Base-by-base conservation (phyloP, 2,113 vertebrate genomes). In the Synchiropus splendidus region DNA sequence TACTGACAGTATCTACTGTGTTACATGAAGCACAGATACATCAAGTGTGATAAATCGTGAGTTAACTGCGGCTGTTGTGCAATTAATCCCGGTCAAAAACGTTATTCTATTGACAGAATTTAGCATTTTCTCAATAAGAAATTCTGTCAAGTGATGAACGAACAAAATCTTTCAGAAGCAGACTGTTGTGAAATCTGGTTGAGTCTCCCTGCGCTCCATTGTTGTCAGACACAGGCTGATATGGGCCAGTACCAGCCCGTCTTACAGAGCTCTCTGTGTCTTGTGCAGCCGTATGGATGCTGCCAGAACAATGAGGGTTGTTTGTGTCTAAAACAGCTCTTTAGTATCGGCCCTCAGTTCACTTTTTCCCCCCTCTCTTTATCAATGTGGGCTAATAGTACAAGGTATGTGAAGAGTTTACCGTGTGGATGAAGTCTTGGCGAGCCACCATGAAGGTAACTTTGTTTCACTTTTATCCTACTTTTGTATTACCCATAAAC, bases 181-280 rank as follows among this genome's bases (percentile, higher is more conserved):
- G 49, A 36, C 21, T 42, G 37, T 31, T 49, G 39, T 13, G 42
- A 54, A 34, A 58, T 65, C 47, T 59, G 15, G 48, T 67, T 56
- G 57, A 65, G 61, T 51, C 38, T 50, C 45, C 52, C 51, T 61
- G 64, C 49, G 67, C 53, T 48, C 39, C 27, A 39, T 58, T 76
- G 61, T 69, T 47, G 16, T 71, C 63, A 49, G 67, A 69, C 51
- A 39, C 21, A 2, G 45, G 41, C 38, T 54, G 67, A 79, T 80
- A 68, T 76, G 73, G 78, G 74, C 72, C 78, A 76, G 78, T 77
- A 67, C 74, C 79, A 76, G 70, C 65, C 70, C 37, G 18, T 57
- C 59, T 63, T 72, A 77, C 65, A 74, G 73, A 64, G 45, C 75
- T 35, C 58, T 61, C 60, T 60, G 60, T 75, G 77, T 79, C 65